A percentile compares a stretch with the other conserved stretches of the same genome.
phyloP scores from a whole-genome alignment of 2,113 vertebrate species.

The Gallinago undulata region DNA sequence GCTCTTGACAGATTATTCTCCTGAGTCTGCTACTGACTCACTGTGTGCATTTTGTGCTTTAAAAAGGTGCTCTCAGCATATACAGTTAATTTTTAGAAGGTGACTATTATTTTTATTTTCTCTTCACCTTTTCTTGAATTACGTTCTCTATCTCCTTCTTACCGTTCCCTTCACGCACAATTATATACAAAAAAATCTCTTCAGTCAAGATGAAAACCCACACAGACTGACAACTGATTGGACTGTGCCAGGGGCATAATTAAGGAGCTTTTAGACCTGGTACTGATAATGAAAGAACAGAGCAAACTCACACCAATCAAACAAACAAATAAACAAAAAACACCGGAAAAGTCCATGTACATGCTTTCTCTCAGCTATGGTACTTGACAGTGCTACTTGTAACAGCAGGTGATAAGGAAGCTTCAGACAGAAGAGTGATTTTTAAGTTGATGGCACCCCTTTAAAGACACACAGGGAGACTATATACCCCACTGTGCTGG shows the following conservation, averaged over 20 bases:
- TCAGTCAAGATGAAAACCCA: not conserved
- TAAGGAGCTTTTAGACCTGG: not conserved
- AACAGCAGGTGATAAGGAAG: slow-evolving; percentile 28
- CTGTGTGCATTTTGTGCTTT: not conserved
- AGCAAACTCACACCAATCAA: not conserved
- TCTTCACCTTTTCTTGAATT: not conserved
- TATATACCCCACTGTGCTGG: not conserved
- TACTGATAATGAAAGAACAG: not conserved
- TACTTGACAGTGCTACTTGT: not conserved
- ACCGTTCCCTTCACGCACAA: fast-evolving
- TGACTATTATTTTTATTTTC: not conserved
- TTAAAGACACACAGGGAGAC: not conserved
- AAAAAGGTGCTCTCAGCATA: not conserved
- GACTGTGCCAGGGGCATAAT: not conserved
- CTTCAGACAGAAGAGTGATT: slow-evolving; percentile 25
- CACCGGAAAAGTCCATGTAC: fast-evolving
- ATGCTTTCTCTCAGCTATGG: not conserved
- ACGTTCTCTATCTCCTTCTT: not conserved
- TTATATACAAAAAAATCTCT: not conserved
- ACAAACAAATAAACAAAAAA: slow-evolving; percentile 21
- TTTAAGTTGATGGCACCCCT: slow-evolving; percentile 13
- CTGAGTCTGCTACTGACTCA: not conserved
- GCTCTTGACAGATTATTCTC: not conserved
- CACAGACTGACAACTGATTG: not conserved
- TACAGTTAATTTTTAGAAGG: not conserved